Conservation (phyloP, 2,888 invertebrate genomes). For the Pheosia tremula region DNA sequence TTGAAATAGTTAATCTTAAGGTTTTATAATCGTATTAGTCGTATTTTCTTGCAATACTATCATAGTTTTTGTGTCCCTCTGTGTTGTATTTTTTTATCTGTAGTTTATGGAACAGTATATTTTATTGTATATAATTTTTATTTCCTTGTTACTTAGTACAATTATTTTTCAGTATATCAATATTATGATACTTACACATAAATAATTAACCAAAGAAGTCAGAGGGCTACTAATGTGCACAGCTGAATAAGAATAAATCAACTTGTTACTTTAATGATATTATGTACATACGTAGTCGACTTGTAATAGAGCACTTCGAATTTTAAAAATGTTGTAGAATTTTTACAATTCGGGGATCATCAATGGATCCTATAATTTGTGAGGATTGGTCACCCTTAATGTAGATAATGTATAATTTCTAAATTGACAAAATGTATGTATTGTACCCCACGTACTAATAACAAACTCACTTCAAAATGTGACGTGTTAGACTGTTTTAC, state of each 20-base stretch:
- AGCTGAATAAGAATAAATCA: background rate
- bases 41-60: constrained; percentile 33
- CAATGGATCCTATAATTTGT: too few relatives aligned
- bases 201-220: constrained; percentile 19
- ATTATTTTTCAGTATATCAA: constrained; percentile 45
- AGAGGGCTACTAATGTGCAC: background rate
- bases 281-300: too few relatives aligned
- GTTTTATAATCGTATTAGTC: constrained; percentile 14
- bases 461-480: too few relatives aligned
- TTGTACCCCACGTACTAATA: too few relatives aligned
- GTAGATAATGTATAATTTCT: too few relatives aligned
- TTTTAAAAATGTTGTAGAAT: too few relatives aligned
- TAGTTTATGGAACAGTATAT: constrained; percentile 39
- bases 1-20: constrained; percentile 21
- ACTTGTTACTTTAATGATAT: too few relatives aligned
- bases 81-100: constrained; percentile 33
- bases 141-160: constrained; percentile 58
- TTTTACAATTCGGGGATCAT: too few relatives aligned
- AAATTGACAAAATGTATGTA: too few relatives aligned
- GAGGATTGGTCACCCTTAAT: too few relatives aligned
- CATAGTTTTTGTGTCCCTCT: constrained; percentile 29
- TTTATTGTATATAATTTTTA: constrained; percentile 47
- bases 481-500: too few relatives aligned
- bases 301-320: too few relatives aligned
- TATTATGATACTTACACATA: constrained; percentile 9